Evolutionary conservation across 2,888 invertebrate genomes (phyloP).

Genomic region (Cabera pusaria): DNA sequence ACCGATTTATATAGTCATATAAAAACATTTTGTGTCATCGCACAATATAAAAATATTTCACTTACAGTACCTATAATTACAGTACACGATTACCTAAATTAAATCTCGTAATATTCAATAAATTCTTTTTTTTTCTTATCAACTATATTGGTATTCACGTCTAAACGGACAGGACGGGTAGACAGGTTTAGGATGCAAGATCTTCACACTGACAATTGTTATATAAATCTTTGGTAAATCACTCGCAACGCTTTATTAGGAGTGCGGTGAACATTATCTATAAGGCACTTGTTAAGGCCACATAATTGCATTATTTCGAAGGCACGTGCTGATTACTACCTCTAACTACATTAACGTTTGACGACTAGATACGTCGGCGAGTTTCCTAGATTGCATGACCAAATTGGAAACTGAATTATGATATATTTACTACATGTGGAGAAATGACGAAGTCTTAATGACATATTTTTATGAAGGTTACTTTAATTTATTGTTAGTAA

Average conservation of each 20-base stretch:
- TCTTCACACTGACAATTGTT: conserved; percentile 21
- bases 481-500: too few relatives aligned
- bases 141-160: conserved; percentile 68
- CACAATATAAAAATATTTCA: conserved; percentile 81
- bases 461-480: too few relatives aligned
- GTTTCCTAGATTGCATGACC: too few relatives aligned
- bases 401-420: too few relatives aligned
- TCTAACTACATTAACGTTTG: conserved; percentile 5
- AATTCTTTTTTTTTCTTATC: conserved; percentile 62
- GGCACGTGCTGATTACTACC: conserved; percentile 22
- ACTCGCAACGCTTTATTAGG: conserved; percentile 17
- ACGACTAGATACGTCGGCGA: too few relatives aligned
- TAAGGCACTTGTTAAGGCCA: conserved; percentile 28
- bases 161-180: conserved; percentile 52
- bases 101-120: conserved; percentile 77
- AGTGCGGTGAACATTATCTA: conserved; percentile 23
- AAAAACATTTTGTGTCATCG: conserved; percentile 74
- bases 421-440: too few relatives aligned
- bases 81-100: conserved; percentile 60
- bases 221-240: conserved; percentile 52
- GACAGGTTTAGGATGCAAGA: conserved; percentile 27
- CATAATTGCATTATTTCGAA: conserved; percentile 19
- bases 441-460: too few relatives aligned
- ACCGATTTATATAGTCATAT: conserved; percentile 75
- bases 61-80: conserved; percentile 62